These are phyloP conservation scores for Parauchenoglanis punctatus DNA, from an alignment of 2,797 vertebrate genomes.

Conservation along the genomic window DNA sequence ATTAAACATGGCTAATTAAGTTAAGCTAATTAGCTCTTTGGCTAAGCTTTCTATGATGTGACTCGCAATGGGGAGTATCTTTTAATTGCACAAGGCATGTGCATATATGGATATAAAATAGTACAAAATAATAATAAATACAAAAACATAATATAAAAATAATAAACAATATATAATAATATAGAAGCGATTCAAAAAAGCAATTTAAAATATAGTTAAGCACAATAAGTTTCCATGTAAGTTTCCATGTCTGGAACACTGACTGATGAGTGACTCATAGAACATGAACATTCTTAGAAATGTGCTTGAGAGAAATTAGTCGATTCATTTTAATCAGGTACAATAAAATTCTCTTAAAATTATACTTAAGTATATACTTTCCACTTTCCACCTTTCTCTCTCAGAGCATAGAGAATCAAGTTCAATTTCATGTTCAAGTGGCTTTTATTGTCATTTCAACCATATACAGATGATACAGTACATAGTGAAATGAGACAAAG, in stretches of 20 bases:
- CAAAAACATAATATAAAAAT: too few relatives aligned
- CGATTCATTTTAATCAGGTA: background rate
- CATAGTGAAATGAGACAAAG: too few relatives aligned
- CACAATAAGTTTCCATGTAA: background rate
- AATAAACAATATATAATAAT: too few relatives aligned
- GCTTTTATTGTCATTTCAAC: too few relatives aligned
- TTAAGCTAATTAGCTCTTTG: background rate
- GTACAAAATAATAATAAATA: too few relatives aligned
- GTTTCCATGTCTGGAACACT: background rate
- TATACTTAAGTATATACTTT: background rate
- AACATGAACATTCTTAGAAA: background rate
- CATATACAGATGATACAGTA: too few relatives aligned
- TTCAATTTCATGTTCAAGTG: too few relatives aligned
- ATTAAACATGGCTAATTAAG: background rate
- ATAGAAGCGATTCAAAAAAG: background rate
- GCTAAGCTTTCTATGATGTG: background rate
- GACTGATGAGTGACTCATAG: background rate
- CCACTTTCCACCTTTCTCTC: background rate
- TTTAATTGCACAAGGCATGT: background rate
- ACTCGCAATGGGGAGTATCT: background rate
- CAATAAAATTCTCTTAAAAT: background rate
- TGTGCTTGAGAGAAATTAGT: background rate
- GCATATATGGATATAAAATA: background rate
- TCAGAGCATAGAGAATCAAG: background rate
- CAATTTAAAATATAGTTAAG: background rate